Conservation (phyloP, 2,888 invertebrate genomes). For the Oscheius sp. region DNA sequence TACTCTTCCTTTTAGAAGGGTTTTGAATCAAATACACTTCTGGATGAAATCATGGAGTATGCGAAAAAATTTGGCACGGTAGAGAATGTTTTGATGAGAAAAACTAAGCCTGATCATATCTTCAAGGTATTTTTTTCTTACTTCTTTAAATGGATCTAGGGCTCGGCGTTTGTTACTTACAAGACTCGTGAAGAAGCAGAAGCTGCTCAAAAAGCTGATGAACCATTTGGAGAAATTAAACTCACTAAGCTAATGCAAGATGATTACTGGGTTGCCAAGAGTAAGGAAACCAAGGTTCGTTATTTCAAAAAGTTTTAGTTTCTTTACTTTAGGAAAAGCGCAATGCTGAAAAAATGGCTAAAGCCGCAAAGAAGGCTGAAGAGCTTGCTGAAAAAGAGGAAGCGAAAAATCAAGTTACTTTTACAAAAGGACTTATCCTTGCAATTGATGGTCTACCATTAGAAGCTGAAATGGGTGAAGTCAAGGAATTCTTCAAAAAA, state of each 20-base stretch:
- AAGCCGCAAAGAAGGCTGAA: slow-evolving; percentile 47
- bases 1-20: slow-evolving; percentile 76
- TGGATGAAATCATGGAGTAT: slow-evolving; percentile 80
- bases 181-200: slow-evolving; percentile 82
- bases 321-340: slow-evolving; percentile 41
- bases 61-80: slow-evolving; percentile 79
- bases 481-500: slow-evolving; percentile 81
- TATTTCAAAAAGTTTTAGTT: not conserved
- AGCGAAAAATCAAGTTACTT: slow-evolving; percentile 36
- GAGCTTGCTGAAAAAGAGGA: slow-evolving; percentile 48
- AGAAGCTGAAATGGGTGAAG: slow-evolving; percentile 70
- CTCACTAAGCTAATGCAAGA: slow-evolving; percentile 67
- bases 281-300: slow-evolving; percentile 46
- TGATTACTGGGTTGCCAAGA: slow-evolving; percentile 64
- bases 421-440: slow-evolving; percentile 63
- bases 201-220: slow-evolving; percentile 78
- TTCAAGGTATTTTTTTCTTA: slow-evolving; percentile 54
- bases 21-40: slow-evolving; percentile 73
- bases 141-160: slow-evolving; percentile 74
- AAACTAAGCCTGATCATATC: slow-evolving; percentile 68
- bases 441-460: slow-evolving; percentile 53
- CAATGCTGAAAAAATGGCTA: slow-evolving; percentile 45
- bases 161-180: slow-evolving; percentile 90
- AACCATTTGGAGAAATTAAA: slow-evolving; percentile 76
- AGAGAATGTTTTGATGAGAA: slow-evolving; percentile 76